Evolutionary conservation across 2,113 vertebrate genomes (phyloP).

Genomic region (Gadus macrocephalus): DNA sequence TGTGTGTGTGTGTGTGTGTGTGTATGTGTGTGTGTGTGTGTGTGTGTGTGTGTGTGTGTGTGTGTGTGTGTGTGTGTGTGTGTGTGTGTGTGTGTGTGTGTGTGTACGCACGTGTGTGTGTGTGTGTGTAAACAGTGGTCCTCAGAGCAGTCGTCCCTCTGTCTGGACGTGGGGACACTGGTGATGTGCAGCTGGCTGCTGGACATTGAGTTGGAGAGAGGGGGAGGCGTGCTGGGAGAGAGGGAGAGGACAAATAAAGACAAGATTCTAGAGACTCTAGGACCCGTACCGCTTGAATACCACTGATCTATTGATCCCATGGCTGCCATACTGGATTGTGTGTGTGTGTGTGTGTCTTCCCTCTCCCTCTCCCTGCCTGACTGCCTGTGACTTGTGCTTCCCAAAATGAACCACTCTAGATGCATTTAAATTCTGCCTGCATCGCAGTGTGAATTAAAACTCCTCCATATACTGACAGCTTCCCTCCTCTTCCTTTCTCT

Average conservation of each 20-base stretch:
- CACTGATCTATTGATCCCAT: no score
- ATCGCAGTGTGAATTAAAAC: conserved; percentile 31
- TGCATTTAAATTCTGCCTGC: conserved; percentile 59
- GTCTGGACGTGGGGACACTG: neutral
- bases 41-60: no score
- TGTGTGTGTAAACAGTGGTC: conserved; percentile 2
- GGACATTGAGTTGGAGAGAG: neutral
- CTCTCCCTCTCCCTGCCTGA: neutral
- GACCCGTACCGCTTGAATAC: no score
- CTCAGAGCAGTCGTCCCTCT: neutral
- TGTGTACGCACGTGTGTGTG: conserved; percentile 6
- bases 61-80: neutral
- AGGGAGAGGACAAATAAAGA: neutral
- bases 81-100: neutral
- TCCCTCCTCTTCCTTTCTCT: no score
- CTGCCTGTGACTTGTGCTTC: neutral
- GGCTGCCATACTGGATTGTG: neutral
- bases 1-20: conserved; percentile 4
- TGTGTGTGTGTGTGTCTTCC: neutral
- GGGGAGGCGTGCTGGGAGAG: neutral
- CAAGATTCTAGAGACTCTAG: no score
- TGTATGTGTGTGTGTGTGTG: neutral
- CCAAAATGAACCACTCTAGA: neutral
- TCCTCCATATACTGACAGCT: conserved; percentile 31
- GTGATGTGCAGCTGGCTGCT: neutral